Base-by-base conservation (phyloP, 2,797 vertebrate genomes). In the Myoxocephalus aenaeus region DNA sequence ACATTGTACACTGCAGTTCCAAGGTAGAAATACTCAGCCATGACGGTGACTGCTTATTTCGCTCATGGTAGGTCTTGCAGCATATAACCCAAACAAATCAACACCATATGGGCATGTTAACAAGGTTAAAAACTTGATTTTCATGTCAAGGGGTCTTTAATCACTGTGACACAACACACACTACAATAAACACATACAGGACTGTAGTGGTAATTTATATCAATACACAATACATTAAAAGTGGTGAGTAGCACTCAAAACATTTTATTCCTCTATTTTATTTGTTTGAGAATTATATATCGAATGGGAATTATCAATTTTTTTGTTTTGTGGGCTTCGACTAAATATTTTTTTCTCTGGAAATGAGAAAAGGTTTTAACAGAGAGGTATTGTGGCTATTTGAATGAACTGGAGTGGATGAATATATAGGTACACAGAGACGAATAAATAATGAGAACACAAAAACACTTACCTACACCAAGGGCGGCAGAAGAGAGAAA, bases 381-480 rank as follows among this genome's bases (percentile, higher is more conserved):
- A 50, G 2, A 56, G 54, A 20, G 13, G n/a, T 15, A 69, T 76
- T 32, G 58, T n/a, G 34, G 48, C 72, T 75, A 76, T 82, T 75
- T 75, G 56, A 70, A 79, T 83, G 65, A 78, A 87, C 76, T 77
- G 70, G 75, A 86, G 50, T 58, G 77, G 25, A 84, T 78, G 56
- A 58, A 79, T 53, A 66, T 65, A 65, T 34, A 74, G 61, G 72
- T 75, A 74, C 54, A 65, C 25, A 57, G 1, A 57, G 65, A 20
- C 32, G 59, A 59, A 65, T 69, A 42, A 82, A 84, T 61, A 79
- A 59, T 34, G 50, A 15, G 38, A 78, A 70, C 82, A 71, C 42
- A 77, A 76, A 84, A 70, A 65, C 69, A 88, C 92, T 92, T 89
- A 94, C 92, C 93, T 94, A 81, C 65, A 73, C 83, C 58, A 75